Evolutionary conservation across 2,797 vertebrate genomes (phyloP), one percentile per base, ranked within the genome.

Genomic region (Coracias cyanogaster): DNA sequence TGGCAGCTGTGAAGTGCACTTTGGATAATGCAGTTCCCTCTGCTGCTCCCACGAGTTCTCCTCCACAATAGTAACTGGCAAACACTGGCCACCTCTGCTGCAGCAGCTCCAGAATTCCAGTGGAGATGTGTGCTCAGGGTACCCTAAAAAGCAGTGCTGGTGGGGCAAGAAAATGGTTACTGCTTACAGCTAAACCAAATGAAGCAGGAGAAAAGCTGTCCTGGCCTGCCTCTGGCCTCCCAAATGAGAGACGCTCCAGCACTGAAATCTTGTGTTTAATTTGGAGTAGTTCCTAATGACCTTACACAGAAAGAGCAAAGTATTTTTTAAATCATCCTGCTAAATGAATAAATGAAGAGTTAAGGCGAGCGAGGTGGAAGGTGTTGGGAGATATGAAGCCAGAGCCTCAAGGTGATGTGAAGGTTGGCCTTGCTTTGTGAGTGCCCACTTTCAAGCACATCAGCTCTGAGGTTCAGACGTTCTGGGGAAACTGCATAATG

Each of bases 51-150:
- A 72, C 48, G 77, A 43, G 28, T 58, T 82, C 54, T 82, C 70
- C 35, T 77, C 26, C n/a, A 4, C 1, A 2, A 7, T 1, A 26
- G 55, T 7, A 52, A 51, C 49, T 49, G 5, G 3, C 57, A 14
- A 72, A 33, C 51, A 6, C 19, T 6, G 4, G 3, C 31, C 9
- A 5, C 15, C 55, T 58, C 51, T 19, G 9, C 45, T 41, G n/a
- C 22, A 3, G 79, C n/a, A 51, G 58, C 31, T 28, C 31, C 39
- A 1, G 11, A 29, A 89, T 82, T 82, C 77, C 69, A 64, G 69
- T 0, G 1, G 57, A 58, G 45, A 17, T 13, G 10, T 61, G 71
- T 90, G 15, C 45, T 54, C 1, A 1, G n/a, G 26, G 45, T 12
- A 55, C 41, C 33, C 31, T 43, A 41, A 91, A 69, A 3, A 51